These are phyloP conservation scores for Tenebrio molitor DNA, from an alignment of 1,140 invertebrate species.

Conservation along the genomic window DNA sequence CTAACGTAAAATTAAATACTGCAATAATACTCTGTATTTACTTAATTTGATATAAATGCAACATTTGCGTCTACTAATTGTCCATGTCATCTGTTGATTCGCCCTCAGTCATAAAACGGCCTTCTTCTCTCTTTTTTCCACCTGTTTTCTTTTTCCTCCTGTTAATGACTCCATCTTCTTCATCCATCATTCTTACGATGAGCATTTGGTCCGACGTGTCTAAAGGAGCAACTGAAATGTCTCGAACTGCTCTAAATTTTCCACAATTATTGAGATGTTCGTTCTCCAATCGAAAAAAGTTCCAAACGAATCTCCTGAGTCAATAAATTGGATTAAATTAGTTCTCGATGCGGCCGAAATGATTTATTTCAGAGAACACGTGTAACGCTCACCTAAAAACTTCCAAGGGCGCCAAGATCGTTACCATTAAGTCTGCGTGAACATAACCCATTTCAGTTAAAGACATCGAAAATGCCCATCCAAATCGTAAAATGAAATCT, in stretches of 20 bases:
- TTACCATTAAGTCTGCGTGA: slow-evolving; percentile 88
- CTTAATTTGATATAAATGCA: slow-evolving; percentile 28
- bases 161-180: slow-evolving; percentile 88
- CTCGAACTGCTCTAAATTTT: slow-evolving; percentile 97
- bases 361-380: slow-evolving; percentile 31
- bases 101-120: slow-evolving; percentile 65
- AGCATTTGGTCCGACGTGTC: slow-evolving; percentile 93
- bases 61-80: slow-evolving; percentile 41
- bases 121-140: slow-evolving; percentile 64
- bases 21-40: background rate
- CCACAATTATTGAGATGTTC: slow-evolving; percentile 99
- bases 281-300: slow-evolving; percentile 99
- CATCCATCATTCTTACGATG: slow-evolving; percentile 97
- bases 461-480: slow-evolving; percentile 91
- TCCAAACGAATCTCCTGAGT: slow-evolving; percentile 96
- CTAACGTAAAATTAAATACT: background rate
- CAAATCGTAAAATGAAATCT: slow-evolving; percentile 93
- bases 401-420: slow-evolving; percentile 92
- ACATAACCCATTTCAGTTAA: slow-evolving; percentile 87
- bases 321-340: slow-evolving; percentile 36
- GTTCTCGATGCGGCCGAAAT: background rate
- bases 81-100: slow-evolving; percentile 67
- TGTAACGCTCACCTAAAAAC: slow-evolving; percentile 83
- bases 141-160: slow-evolving; percentile 71
- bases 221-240: slow-evolving; percentile 98